Evolutionary conservation across 2,888 invertebrate species (phyloP), one percentile per base, ranked within the genome.

Genomic region (Orthonychiurus folsomi): DNA sequence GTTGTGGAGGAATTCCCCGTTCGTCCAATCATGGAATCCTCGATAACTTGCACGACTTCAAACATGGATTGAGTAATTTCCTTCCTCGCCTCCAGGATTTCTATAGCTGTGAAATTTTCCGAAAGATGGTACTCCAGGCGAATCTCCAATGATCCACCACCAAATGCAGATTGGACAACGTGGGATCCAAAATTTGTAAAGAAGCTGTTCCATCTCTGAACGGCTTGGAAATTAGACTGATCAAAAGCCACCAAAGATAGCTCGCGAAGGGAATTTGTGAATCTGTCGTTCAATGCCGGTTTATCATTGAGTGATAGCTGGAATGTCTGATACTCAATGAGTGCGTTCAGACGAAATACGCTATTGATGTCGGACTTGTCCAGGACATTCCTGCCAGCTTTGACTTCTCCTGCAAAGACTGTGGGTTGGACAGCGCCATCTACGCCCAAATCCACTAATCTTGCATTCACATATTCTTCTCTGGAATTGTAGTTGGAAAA

Each of bases 121-220:
- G 21, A 9, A 47, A 47, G 47, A 47, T 47, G 15, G 24, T 56
- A 50, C 9, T 15, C 50, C 1, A 66, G n/a, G 21, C 47, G 21
- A 28, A 67, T 63, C 56, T 62, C 50, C 15, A 67, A 62, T 0
- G 59, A 37, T 1, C 67, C 67, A 1, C 67, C 67, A 18, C 67
- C 67, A 56, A 63, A 48, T 0, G 37, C 48, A 0, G 65, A 63
- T 9, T 55, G 53, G 0, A 67, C 65, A 0, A 67, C 62, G 50
- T 67, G 67, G 37, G 67, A 64, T 15, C 67, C 67, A 58, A 59
- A 67, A 1, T 63, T 54, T 18, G 56, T 48, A 18, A 67, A 67
- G 53, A 65, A 67, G 1, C 25, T 3, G 1, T 52, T 61, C 67
- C 67, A 67, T 25, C 15, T 27, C n/a, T 63, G 37, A 2, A 66